Evolutionary conservation across 2,797 vertebrate species (phyloP).

Genomic region (Acestrorhynchus altus): DNA sequence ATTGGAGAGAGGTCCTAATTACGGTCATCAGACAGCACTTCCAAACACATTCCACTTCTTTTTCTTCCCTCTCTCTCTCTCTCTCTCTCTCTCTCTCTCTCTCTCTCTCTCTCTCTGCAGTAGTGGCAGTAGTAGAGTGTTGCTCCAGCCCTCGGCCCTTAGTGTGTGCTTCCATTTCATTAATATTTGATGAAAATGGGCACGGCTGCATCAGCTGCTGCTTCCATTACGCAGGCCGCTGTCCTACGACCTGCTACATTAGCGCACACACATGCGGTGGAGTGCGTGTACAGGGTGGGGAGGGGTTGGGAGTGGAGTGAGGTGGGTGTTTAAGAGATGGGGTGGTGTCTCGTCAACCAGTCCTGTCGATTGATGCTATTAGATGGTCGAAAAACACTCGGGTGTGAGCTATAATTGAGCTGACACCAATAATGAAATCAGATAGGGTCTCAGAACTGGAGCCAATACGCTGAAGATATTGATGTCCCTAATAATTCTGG

Average conservation of each 20-base stretch:
- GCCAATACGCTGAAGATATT: conserved; percentile 94
- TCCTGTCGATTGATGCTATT: conserved; percentile 97
- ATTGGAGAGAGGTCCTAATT: conserved; percentile 97
- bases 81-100: conserved; percentile 32
- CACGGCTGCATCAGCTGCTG: conserved; percentile 97
- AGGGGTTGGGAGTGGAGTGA: conserved; percentile 35
- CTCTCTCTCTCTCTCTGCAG: conserved; percentile 43
- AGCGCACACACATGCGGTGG: conserved; percentile 63
- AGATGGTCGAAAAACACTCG: conserved; percentile 97
- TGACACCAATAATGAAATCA: conserved; percentile 99
- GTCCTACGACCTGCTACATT: conserved; percentile 95
- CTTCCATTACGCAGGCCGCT: conserved; percentile 97
- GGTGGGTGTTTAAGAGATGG: conserved; percentile 43
- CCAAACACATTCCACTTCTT: conserved; percentile 96
- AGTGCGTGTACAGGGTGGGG: conserved; percentile 33
- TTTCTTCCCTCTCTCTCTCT: conserved; percentile 11
- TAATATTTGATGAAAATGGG: conserved; percentile 99
- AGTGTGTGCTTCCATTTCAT: conserved; percentile 99
- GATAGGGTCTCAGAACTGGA: conserved; percentile 93
- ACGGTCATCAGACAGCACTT: conserved; percentile 99
- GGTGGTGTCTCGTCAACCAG: conserved; percentile 85
- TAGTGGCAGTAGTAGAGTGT: conserved; percentile 73
- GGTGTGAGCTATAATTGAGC: conserved; percentile 98
- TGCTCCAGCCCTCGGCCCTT: conserved; percentile 91
- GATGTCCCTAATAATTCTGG: conserved; percentile 98